These are phyloP conservation scores for Lithobates sylvaticus DNA, from an alignment of 2,797 vertebrate species.

Conservation along the genomic window DNA sequence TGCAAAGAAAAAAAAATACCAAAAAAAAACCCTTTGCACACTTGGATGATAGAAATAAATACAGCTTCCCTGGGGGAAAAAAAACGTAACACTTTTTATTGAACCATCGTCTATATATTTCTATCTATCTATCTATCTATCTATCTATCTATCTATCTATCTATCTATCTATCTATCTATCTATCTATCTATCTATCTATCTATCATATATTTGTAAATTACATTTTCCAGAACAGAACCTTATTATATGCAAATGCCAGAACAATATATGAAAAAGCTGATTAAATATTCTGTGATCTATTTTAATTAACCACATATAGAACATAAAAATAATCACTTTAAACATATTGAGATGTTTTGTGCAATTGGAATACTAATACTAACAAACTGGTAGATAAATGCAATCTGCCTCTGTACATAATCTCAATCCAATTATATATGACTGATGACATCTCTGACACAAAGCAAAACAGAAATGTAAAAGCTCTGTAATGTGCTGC, in stretches of 20 bases:
- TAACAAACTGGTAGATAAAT: slow-evolving; percentile 27
- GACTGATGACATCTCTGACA: slow-evolving; percentile 38
- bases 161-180: no score
- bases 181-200: no score
- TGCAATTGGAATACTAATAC: background rate
- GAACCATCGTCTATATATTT: no score
- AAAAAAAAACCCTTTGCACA: no score
- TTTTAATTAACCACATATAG: slow-evolving; percentile 18
- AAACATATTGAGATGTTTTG: background rate
- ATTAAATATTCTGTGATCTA: background rate
- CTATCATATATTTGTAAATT: no score
- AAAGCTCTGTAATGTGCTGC: background rate
- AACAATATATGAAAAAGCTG: slow-evolving; percentile 1
- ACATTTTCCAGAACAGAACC: background rate
- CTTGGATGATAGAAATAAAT: no score
- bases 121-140: no score
- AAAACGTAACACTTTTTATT: no score
- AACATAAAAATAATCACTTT: slow-evolving; percentile 33
- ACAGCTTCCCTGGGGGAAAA: no score
- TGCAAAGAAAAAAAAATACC: no score
- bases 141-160: no score
- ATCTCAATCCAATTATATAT: slow-evolving; percentile 22
- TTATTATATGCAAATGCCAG: background rate
- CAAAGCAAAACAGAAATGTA: slow-evolving; percentile 29
- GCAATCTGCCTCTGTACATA: background rate